Base-by-base conservation (phyloP, 2,113 vertebrate species). In the Xenus cinereus region DNA sequence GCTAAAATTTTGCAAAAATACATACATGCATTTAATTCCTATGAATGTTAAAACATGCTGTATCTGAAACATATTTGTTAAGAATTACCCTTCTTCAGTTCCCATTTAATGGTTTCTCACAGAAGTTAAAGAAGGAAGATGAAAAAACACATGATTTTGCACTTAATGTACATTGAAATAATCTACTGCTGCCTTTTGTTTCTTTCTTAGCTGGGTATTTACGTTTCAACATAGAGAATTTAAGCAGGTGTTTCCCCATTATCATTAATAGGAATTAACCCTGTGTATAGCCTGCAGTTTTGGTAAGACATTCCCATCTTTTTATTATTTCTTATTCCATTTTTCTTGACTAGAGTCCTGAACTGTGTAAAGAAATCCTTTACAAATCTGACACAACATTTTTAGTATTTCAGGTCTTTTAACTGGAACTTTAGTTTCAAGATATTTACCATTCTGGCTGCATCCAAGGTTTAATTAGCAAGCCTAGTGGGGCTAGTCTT, bases 161-260 rank as follows among this genome's bases (percentile, higher is more conserved):
- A 93, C 39, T 76, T 68, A 62, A 85, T 62, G 22, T 43, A 93
- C 67, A 89, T 41, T 69, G 66, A 95, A 95, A 95, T 88, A 80
- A n/a, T 79, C 17, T 83, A 80, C 14, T 54, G 53, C 7, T 84
- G 88, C 21, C 8, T 79, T 94, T 92, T 13, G 5, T 30, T 90
- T 80, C 68, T 45, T 84, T 64, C 41, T 14, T 95, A 64, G 20
- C 4, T 57, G 93, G 30, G 33, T 91, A 73, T 90, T 91, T 94
- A 37, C 21, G 48, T 95, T 95, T 63, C 43, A 93, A 39, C 20
- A 69, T 37, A 67, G 62, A 87, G 46, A 92, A 91, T 83, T 86
- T 86, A 91, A 89, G 60, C 32, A 71, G 22, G 8, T 78, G 86
- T 69, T 80, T 92, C 9, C 26, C 22, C 35, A 22, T 54, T 78